These are phyloP conservation scores for Sphaerolaimus hirsutus DNA, from an alignment of 2,888 invertebrate species.

Conservation along the genomic window DNA sequence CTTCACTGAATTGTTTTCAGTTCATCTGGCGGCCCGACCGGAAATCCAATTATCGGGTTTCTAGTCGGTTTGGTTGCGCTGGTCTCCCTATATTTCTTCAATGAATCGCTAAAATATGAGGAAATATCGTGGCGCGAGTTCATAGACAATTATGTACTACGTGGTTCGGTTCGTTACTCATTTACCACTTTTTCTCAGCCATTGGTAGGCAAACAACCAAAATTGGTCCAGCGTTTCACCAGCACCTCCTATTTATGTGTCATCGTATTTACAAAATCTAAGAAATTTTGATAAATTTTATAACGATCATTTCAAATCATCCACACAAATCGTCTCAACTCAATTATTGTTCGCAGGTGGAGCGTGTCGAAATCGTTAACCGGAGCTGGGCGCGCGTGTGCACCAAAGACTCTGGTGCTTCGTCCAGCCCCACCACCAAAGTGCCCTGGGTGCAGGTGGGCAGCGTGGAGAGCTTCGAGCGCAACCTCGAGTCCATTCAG, in stretches of 20 bases:
- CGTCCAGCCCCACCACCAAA: background rate
- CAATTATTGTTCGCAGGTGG: no score
- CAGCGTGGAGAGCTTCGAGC: constrained; percentile 87
- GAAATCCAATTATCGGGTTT: no score
- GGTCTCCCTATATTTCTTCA: constrained; percentile 8
- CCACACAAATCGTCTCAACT: no score
- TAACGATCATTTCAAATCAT: no score
- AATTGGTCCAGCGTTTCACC: no score
- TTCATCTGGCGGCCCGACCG: no score
- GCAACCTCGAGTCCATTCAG: constrained; percentile 87
- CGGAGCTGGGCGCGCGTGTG: constrained; percentile 71
- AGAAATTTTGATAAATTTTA: no score
- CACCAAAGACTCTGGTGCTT: background rate
- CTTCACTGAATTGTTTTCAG: no score
- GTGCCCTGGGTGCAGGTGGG: constrained; percentile 85
- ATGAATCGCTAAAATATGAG: background rate
- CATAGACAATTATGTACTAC: constrained; percentile 44
- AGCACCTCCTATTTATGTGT: no score
- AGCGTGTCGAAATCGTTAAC: constrained; percentile 84
- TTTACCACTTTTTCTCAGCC: background rate
- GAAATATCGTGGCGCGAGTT: constrained; percentile 2
- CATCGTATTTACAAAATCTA: no score
- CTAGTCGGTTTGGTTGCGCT: no score
- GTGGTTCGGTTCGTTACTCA: constrained; percentile 39
- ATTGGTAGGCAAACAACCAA: no score